Percentiles rank a stretch among this genome's conserved stretches.
Evolutionary conservation across 2,797 vertebrate species (phyloP).

Genomic region (Bradypodion ventrale): DNA sequence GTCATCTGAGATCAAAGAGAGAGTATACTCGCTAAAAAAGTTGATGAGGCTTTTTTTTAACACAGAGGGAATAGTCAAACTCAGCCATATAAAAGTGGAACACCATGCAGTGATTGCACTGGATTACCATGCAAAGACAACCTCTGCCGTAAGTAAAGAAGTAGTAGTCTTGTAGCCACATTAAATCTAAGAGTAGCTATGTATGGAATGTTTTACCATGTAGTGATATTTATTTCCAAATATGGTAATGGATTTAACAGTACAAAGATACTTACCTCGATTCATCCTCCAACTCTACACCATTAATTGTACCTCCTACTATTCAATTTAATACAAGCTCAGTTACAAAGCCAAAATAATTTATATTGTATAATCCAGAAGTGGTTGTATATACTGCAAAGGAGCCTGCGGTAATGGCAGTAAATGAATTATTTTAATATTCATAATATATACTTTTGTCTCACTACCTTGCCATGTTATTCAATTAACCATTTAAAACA

Average conservation of each 20-base stretch:
- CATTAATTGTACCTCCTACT: background rate
- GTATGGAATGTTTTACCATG: background rate
- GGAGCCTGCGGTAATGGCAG: background rate
- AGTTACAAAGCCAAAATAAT: background rate
- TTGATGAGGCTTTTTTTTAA: conserved; percentile 38
- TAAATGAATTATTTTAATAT: too few relatives aligned
- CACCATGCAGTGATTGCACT: conserved; percentile 60
- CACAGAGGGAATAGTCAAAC: conserved; percentile 72
- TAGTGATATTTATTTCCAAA: background rate
- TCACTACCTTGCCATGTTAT: too few relatives aligned
- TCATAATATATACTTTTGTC: too few relatives aligned
- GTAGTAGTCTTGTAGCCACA: background rate
- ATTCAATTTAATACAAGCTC: background rate
- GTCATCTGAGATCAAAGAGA: too few relatives aligned
- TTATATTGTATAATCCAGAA: background rate
- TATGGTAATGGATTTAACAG: background rate
- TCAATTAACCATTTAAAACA: too few relatives aligned
- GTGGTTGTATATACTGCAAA: background rate
- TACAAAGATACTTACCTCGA: background rate
- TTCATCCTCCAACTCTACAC: background rate
- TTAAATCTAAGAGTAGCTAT: background rate
- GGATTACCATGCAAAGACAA: conserved; percentile 59
- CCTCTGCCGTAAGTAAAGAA: conserved; percentile 75
- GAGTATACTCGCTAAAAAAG: too few relatives aligned
- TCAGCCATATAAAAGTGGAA: conserved; percentile 63